phyloP scores from a whole-genome alignment of 2,113 vertebrate species.

The rabbit (Oryctolagus cuniculus) region DNA sequence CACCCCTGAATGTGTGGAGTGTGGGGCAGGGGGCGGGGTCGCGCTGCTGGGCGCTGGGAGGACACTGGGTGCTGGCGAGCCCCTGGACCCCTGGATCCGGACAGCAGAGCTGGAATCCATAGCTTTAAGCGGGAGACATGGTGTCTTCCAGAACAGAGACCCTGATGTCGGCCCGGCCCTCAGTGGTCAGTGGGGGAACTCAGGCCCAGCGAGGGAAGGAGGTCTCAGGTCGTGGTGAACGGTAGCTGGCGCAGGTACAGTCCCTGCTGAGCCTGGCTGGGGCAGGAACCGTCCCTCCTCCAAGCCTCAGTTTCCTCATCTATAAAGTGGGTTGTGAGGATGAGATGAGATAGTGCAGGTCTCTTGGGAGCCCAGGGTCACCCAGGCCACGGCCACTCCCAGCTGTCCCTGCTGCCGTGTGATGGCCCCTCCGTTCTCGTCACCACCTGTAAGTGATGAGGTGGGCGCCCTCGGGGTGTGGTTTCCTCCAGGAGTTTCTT shows the following conservation, averaged over 20 bases:
- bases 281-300: neutral
- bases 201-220: neutral
- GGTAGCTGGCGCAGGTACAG: accelerated
- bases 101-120: neutral
- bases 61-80: no score
- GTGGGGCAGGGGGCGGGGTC: accelerated
- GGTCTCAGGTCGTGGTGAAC: neutral
- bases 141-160: neutral
- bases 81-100: neutral
- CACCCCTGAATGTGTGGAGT: no score
- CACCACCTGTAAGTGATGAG: neutral
- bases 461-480: neutral
- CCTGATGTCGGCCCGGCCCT: neutral
- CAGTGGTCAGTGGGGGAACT: neutral
- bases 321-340: neutral
- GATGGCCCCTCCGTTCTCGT: neutral
- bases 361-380: neutral
- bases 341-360: neutral
- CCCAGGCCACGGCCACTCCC: accelerated
- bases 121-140: neutral
- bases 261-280: neutral
- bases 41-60: accelerated
- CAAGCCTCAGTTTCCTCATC: neutral
- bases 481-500: no score
- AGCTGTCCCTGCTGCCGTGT: neutral